These are phyloP conservation scores for Sebastes paucispinis DNA, from an alignment of 2,797 vertebrate species.

Conservation along the genomic window DNA sequence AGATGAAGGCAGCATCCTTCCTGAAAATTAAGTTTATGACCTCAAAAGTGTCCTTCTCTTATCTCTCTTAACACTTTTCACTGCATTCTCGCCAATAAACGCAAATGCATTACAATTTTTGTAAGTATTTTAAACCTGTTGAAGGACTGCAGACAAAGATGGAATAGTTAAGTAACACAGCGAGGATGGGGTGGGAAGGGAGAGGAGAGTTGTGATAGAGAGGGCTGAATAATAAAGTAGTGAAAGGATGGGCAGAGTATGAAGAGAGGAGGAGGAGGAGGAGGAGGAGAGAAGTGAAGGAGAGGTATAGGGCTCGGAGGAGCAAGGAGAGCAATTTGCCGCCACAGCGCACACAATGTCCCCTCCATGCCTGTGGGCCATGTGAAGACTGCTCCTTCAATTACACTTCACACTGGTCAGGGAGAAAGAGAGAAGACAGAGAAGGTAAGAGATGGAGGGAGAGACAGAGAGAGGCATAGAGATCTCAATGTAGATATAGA, in stretches of 20 bases:
- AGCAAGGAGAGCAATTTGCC: conserved; percentile 82
- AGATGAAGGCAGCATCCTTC: not conserved
- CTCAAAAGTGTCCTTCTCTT: not conserved
- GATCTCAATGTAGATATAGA: conserved; percentile 19
- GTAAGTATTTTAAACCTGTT: conserved; percentile 18
- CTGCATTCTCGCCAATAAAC: not conserved
- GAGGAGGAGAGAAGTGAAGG: conserved; percentile 61
- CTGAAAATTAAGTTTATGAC: not conserved
- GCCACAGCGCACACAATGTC: conserved; percentile 82
- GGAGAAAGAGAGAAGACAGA: conserved; percentile 54
- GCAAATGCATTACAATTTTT: not conserved
- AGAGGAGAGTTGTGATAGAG: conserved; percentile 37
- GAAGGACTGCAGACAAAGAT: conserved; percentile 16
- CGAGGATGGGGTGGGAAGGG: not conserved
- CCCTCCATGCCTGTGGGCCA: conserved; percentile 79
- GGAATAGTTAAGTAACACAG: conserved; percentile 23
- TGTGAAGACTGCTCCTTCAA: conserved; percentile 81
- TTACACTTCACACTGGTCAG: conserved; percentile 79
- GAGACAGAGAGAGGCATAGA: conserved; percentile 26
- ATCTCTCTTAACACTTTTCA: not conserved
- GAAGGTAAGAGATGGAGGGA: conserved; percentile 26
- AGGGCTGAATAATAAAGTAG: conserved; percentile 68
- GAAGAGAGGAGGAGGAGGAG: conserved; percentile 43
- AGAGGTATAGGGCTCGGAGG: conserved; percentile 68
- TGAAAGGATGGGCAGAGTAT: conserved; percentile 64